Evolutionary conservation across 2,113 vertebrate genomes (phyloP), one percentile per base, ranked within the genome.

Genomic region (Geococcyx californianus): DNA sequence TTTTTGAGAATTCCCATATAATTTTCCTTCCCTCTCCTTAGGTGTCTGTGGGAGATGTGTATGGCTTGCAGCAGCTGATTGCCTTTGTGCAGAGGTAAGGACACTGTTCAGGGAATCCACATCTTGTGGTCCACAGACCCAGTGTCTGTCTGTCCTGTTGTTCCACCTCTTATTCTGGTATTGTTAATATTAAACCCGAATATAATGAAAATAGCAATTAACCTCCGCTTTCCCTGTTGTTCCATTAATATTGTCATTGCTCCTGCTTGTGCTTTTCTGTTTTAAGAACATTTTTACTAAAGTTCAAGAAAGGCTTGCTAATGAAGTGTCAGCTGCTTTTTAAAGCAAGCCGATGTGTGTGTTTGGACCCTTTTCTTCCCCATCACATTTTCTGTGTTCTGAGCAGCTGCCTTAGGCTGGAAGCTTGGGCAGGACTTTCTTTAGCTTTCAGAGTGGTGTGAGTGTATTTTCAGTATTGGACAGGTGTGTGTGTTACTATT

Each of bases 401-500:
- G 31, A 36, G 20, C 74, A 55, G 16, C 45, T 70, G 23, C 5
- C 51, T 81, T 4, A 6, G 38, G 15, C 29, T 49, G 58, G 47
- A 82, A 55, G 25, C 16, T 10, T 17, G 2, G 8, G 13, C n/a
- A 44, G 34, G 51, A 19, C n/a, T n/a, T n/a, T n/a, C n/a, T 23
- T 52, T 26, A 23, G 33, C 15, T 13, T 70, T 78, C 24, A 44
- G 67, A 72, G 63, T 51, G 42, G 21, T 4, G 20, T 52, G 25
- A 74, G 33, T 20, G 9, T 15, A 13, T 26, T 58, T 24, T 52
- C 34, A 60, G 26, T 16, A 24, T 12, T 28, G 4, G 51, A 19
- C 17, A 33, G 45, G 28, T 19, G 16, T 0, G 1, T 11, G 3
- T 11, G 3, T 60, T 42, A 21, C 25, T 29, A 3, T 7, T 12